phyloP scores from a whole-genome alignment of 2,113 vertebrate genomes.

The Steatornis caripensis region DNA sequence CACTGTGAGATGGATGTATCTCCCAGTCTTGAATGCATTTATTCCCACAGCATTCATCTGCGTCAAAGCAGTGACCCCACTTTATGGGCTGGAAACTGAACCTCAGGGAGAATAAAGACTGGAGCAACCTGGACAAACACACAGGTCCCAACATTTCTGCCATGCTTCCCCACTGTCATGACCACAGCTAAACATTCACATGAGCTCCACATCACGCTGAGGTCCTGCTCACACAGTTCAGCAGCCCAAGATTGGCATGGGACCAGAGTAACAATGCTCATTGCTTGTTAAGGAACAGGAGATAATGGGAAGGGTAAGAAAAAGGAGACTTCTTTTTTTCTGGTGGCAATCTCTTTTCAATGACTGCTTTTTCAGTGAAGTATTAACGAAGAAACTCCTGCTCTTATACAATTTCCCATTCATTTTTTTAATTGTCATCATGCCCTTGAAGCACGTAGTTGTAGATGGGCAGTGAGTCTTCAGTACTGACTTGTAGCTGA shows the following conservation, averaged over 20 bases:
- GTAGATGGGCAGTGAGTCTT: neutral
- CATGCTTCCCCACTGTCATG: neutral
- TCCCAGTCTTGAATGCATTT: neutral
- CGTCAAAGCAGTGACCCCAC: neutral
- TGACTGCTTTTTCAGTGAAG: neutral
- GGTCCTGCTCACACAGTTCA: neutral
- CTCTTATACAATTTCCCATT: neutral
- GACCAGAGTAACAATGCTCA: neutral
- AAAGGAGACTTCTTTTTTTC: neutral
- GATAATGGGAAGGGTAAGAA: neutral
- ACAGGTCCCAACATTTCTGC: neutral
- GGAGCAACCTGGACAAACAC: neutral
- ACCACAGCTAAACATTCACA: neutral
- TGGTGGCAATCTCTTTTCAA: neutral
- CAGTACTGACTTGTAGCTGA: neutral
- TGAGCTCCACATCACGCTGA: neutral
- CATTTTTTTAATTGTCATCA: neutral
- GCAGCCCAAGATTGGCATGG: accelerated
- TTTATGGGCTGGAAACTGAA: neutral
- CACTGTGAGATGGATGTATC: neutral
- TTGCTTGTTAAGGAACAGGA: neutral
- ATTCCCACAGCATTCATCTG: neutral
- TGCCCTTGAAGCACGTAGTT: neutral
- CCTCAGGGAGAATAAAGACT: neutral
- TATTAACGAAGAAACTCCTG: neutral